Evolutionary conservation across 1,140 invertebrate genomes (phyloP), one percentile per base, ranked within the genome.

Genomic region (Zaprionus lachaisei): DNA sequence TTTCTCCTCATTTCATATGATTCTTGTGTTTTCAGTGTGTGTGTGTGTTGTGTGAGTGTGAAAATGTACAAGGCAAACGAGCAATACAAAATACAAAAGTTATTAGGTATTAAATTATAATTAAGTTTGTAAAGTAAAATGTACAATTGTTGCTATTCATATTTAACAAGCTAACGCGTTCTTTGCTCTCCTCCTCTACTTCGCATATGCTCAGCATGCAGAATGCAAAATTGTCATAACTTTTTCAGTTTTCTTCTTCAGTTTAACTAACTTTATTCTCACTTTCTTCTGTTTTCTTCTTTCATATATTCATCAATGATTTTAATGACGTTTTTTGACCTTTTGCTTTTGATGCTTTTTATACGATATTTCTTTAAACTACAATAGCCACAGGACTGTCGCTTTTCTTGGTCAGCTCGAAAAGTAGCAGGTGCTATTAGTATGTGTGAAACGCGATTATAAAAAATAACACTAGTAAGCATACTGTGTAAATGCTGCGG

Each of bases 61-160:
- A 87, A 90, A 87, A 87, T 87, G 85, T 87, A 87, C 84, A 87
- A 89, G 84, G 81, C 85, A 89, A 80, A 85, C 84, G 86, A 75
- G 80, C 80, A 87, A 85, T 85, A 85, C 83, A 86, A 85, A 24
- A 51, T 51, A 51, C 47, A 51, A 83, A 77, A 72, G 37, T 86
- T 70, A 79, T 81, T 75, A 71, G 67, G 34, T 64, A 72, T 87
- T 77, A 81, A 87, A 86, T 74, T 83, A 86, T 77, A 77, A 89
- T 87, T 86, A 86, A 62, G 62, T 66, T 66, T 72, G 57, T 85
- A 85, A 87, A 86, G 71, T 85, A 89, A 84, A 89, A 90, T 87
- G 81, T 87, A 87, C 84, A 87, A 87, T 89, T 87, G 84, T 84
- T 81, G 78, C 84, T 87, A 87, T 84, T 75, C 57, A 78, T 83